Evolutionary conservation across 2,797 vertebrate species (phyloP).

Genomic region (Enteromius afrohamiltoni): DNA sequence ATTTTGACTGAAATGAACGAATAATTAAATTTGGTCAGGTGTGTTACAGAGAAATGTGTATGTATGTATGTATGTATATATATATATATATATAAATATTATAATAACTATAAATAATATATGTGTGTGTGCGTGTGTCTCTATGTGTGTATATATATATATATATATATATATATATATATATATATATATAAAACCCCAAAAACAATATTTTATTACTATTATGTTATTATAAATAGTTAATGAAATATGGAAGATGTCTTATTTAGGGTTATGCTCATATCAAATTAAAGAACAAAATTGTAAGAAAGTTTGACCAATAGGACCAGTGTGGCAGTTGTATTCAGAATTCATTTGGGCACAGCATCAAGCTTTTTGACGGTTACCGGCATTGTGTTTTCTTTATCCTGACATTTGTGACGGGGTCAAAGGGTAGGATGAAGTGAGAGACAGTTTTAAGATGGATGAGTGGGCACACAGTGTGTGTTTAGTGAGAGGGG

Average conservation of each 20-base stretch:
- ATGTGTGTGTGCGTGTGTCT: no score
- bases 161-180: no score
- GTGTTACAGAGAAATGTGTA: not conserved
- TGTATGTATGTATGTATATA: not conserved
- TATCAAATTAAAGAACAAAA: not conserved
- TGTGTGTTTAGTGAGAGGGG: slow-evolving; percentile 51
- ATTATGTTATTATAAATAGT: no score
- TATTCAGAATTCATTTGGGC: not conserved
- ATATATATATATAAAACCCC: no score
- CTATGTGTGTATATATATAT: no score
- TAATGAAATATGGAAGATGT: not conserved
- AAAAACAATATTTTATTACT: no score
- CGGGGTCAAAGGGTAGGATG: slow-evolving; percentile 40
- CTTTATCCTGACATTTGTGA: slow-evolving; percentile 18
- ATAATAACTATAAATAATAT: not conserved
- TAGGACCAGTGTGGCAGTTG: not conserved
- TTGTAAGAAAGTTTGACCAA: not conserved
- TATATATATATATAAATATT: no score
- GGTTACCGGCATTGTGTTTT: slow-evolving; percentile 12
- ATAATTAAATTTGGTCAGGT: not conserved
- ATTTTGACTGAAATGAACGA: not conserved
- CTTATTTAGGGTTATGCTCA: not conserved
- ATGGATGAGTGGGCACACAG: slow-evolving; percentile 50
- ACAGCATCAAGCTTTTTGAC: not conserved
- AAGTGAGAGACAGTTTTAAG: slow-evolving; percentile 52